Evolutionary conservation across 2,888 invertebrate species (phyloP).

Genomic region (Diplazon laetatorius): DNA sequence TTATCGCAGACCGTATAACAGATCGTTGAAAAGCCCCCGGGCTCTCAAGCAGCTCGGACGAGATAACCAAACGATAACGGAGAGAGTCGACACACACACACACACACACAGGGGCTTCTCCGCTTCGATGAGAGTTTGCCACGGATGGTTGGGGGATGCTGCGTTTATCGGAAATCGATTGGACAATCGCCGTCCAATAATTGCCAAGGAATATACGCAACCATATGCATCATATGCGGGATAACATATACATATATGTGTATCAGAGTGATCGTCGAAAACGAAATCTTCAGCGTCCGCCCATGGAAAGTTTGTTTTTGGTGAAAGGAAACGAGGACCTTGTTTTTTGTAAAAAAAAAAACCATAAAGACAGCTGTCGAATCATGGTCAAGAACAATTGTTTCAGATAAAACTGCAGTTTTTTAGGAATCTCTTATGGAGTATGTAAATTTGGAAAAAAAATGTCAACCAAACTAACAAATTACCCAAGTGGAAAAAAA

Average conservation of each 20-base stretch:
- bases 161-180: slow-evolving; percentile 61
- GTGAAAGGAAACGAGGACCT: too few species aligned
- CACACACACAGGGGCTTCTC: slow-evolving; percentile 32
- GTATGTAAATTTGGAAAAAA: too few species aligned
- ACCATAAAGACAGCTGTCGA: too few species aligned
- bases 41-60: slow-evolving; percentile 58
- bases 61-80: slow-evolving; percentile 61
- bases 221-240: not conserved
- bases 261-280: not conserved
- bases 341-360: too few species aligned
- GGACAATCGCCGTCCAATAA: slow-evolving; percentile 51
- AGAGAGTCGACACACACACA: too few species aligned
- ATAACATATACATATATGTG: not conserved
- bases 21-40: slow-evolving; percentile 55
- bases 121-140: slow-evolving; percentile 58
- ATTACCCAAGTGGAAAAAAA: too few species aligned
- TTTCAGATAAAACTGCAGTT: too few species aligned
- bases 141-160: slow-evolving; percentile 54
- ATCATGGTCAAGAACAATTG: too few species aligned
- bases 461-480: too few species aligned
- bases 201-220: slow-evolving; percentile 30
- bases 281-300: too few species aligned
- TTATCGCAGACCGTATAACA: slow-evolving; percentile 55
- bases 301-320: too few species aligned
- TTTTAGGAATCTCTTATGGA: too few species aligned